Evolutionary conservation across 1,140 invertebrate species (phyloP).

Genomic region (Heliconius nattereri): DNA sequence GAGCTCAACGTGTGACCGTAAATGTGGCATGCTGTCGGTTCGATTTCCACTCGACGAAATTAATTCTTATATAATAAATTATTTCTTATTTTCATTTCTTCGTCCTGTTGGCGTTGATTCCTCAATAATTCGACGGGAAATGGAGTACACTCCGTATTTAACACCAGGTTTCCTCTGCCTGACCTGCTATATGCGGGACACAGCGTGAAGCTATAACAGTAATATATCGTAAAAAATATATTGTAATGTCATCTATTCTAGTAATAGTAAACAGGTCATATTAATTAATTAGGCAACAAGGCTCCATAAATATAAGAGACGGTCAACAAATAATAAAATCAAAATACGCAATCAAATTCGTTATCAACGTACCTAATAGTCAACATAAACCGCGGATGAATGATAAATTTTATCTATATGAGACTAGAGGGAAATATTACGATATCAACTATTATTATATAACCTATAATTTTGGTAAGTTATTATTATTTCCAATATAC

Average conservation of each 20-base stretch:
- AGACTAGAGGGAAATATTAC: not conserved
- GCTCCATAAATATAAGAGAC: not conserved
- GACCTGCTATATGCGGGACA: no score
- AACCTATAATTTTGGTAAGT: not conserved
- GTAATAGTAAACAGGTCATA: not conserved
- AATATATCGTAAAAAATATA: not conserved
- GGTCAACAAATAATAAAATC: conserved; percentile 19
- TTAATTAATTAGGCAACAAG: not conserved
- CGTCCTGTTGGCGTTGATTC: no score
- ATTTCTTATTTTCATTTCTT: no score
- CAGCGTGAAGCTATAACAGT: no score
- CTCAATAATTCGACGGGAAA: no score
- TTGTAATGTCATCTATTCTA: not conserved
- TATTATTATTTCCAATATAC: not conserved
- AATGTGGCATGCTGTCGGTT: no score
- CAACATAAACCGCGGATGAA: conserved; percentile 20
- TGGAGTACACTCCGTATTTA: no score
- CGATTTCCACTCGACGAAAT: no score
- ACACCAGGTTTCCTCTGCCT: no score
- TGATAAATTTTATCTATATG: conserved; percentile 30
- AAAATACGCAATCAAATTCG: conserved; percentile 24
- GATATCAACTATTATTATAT: not conserved
- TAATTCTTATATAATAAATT: no score
- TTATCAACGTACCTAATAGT: conserved; percentile 32
- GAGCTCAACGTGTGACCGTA: no score